These are phyloP conservation scores for Strongylocentrotus purpuratus DNA, from an alignment of 35 echinoderm and acorn worm genomes.

Conservation along the genomic window DNA sequence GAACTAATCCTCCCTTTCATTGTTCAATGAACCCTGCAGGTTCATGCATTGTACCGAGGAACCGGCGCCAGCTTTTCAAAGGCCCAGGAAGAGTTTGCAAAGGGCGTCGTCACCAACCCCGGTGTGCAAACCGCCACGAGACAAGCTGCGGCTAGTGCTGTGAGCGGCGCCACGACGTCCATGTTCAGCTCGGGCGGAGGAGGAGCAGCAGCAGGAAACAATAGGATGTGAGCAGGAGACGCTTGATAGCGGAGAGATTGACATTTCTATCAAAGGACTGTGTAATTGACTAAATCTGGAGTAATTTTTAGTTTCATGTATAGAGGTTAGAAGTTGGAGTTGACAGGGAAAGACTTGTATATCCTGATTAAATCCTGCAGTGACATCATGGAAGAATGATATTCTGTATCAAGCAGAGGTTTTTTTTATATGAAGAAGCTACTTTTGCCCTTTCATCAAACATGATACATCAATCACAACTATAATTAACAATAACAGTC, in stretches of 20 bases:
- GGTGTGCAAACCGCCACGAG: conserved; percentile 84
- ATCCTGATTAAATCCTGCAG: background rate
- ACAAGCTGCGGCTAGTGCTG: conserved; percentile 77
- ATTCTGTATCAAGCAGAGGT: background rate
- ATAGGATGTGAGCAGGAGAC: conserved; percentile 32
- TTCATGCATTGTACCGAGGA: conserved; percentile 89
- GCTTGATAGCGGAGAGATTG: background rate
- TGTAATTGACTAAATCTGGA: conserved; percentile 1
- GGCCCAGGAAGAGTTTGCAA: conserved; percentile 96
- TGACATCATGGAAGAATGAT: background rate
- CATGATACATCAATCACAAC: background rate
- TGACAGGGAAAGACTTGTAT: background rate
- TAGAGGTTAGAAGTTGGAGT: background rate
- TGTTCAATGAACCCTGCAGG: conserved; percentile 35
- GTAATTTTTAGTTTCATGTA: background rate
- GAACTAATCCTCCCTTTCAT: background rate
- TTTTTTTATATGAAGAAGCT: background rate
- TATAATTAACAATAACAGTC: background rate
- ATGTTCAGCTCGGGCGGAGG: conserved; percentile 39
- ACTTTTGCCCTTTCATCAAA: background rate
- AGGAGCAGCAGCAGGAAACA: background rate
- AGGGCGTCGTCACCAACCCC: conserved; percentile 83
- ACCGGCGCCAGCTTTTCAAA: conserved; percentile 97
- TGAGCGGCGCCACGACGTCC: conserved; percentile 63
- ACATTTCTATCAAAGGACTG: background rate